Percentiles rank a stretch among this genome's conserved stretches.
phyloP scores from a whole-genome alignment of 2,888 invertebrate genomes.

The Pachliopta kotzebuea region DNA sequence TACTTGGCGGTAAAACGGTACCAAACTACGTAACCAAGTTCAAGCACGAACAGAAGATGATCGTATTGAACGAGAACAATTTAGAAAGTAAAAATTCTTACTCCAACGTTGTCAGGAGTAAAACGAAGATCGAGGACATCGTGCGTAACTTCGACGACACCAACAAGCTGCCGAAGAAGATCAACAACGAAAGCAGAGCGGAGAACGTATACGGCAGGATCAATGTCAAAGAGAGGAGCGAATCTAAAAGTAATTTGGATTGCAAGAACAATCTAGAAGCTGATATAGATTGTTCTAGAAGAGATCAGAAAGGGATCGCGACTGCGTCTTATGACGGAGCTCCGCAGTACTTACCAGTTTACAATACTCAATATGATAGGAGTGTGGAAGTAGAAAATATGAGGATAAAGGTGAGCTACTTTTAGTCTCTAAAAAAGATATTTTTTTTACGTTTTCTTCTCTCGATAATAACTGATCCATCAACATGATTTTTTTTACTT shows the following conservation, averaged over 20 bases:
- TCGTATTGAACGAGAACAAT: constrained; percentile 62
- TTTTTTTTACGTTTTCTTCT: too few species aligned
- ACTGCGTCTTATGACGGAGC: constrained; percentile 62
- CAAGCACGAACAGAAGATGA: constrained; percentile 73
- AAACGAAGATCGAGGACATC: constrained; percentile 71
- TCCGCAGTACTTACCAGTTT: constrained; percentile 68
- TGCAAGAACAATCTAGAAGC: constrained; percentile 22
- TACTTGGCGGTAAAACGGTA: constrained; percentile 83
- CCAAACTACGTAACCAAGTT: constrained; percentile 82
- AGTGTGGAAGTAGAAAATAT: constrained; percentile 69
- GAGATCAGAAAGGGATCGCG: constrained; percentile 29
- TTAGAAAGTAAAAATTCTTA: constrained; percentile 65
- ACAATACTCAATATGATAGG: constrained; percentile 61
- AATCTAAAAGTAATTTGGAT: constrained; percentile 21
- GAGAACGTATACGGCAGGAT: constrained; percentile 67
- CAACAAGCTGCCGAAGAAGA: constrained; percentile 63
- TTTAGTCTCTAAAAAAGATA: too few species aligned
- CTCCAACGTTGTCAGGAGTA: constrained; percentile 66
- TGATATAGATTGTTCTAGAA: constrained; percentile 26
- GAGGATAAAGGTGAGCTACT: constrained; percentile 55
- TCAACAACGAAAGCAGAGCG: constrained; percentile 53
- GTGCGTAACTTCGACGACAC: constrained; percentile 75
- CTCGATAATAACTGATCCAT: too few species aligned
- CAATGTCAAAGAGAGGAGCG: constrained; percentile 36
- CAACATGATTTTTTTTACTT: too few species aligned